Evolutionary conservation across 2,113 vertebrate genomes (phyloP).

Genomic region (Psettodes erumei): DNA sequence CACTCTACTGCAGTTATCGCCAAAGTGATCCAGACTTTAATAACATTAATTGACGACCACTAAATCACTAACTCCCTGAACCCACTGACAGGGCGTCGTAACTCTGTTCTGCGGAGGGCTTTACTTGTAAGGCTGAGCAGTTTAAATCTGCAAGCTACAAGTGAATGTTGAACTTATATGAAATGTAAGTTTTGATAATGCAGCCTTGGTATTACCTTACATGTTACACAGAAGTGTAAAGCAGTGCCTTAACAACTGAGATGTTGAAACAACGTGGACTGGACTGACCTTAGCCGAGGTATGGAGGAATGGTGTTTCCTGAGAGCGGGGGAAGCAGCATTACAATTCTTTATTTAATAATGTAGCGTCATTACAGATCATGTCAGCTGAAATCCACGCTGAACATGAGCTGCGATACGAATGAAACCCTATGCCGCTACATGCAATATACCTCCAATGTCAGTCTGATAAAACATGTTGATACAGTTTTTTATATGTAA

Average conservation of each 20-base stretch:
- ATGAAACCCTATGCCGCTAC: not conserved
- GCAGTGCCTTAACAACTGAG: conserved; percentile 59
- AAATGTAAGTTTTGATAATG: not conserved
- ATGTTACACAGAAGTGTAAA: conserved; percentile 42
- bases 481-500: not conserved
- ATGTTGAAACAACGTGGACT: conserved; percentile 25
- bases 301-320: not conserved
- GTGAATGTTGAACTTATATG: not conserved
- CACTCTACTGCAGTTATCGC: not conserved
- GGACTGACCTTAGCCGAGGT: conserved; percentile 29
- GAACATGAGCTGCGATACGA: conserved; percentile 2
- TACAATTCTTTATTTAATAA: conserved; percentile 24
- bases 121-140: not conserved
- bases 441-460: not conserved
- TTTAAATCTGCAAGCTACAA: not conserved
- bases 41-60: not conserved
- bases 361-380: conserved; percentile 17
- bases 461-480: conserved; percentile 11
- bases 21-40: not conserved
- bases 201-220: conserved; percentile 19
- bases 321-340: not conserved
- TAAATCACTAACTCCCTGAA: conserved; percentile 1
- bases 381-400: conserved; percentile 20
- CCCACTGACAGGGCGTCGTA: not conserved
- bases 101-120: not conserved